Evolutionary conservation across 2,113 vertebrate genomes (phyloP).

Genomic region (Melozone crissalis): DNA sequence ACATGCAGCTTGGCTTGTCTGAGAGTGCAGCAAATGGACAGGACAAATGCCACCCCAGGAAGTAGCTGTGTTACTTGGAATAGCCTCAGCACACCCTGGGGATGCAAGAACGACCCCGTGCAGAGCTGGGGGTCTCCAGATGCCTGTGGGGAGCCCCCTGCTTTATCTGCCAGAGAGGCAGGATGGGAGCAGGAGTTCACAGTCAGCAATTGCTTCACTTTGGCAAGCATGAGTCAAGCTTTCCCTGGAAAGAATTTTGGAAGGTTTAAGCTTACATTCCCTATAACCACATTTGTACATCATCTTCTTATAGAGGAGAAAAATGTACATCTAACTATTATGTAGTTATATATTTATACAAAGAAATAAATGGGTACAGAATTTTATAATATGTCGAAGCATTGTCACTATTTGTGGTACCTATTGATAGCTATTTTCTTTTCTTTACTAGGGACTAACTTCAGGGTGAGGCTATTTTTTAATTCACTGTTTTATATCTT

Average conservation of each 20-base stretch:
- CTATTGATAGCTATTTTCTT: not conserved
- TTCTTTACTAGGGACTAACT: not conserved
- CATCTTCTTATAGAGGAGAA: not conserved
- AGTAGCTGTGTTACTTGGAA: not conserved
- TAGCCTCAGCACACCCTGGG: not conserved
- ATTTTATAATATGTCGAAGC: not conserved
- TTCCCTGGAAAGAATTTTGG: not conserved
- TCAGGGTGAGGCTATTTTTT: not conserved
- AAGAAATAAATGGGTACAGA: not conserved
- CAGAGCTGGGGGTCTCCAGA: not conserved
- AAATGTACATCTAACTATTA: not conserved
- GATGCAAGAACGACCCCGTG: not conserved
- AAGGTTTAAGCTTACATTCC: not conserved
- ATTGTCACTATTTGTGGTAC: not conserved
- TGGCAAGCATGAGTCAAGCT: not conserved
- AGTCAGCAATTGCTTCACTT: not conserved
- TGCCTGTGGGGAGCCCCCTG: not conserved
- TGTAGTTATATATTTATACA: not conserved
- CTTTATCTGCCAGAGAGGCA: not conserved
- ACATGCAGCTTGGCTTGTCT: fast-evolving
- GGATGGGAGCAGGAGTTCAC: fast-evolving
- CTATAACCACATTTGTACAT: not conserved
- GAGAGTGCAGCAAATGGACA: not conserved
- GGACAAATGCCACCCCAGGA: not conserved
- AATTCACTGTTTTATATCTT: not conserved